Percentiles rank a stretch among this genome's conserved stretches.
Evolutionary conservation across 2,113 vertebrate genomes (phyloP).

Genomic region (Tympanuchus pallidicinctus): DNA sequence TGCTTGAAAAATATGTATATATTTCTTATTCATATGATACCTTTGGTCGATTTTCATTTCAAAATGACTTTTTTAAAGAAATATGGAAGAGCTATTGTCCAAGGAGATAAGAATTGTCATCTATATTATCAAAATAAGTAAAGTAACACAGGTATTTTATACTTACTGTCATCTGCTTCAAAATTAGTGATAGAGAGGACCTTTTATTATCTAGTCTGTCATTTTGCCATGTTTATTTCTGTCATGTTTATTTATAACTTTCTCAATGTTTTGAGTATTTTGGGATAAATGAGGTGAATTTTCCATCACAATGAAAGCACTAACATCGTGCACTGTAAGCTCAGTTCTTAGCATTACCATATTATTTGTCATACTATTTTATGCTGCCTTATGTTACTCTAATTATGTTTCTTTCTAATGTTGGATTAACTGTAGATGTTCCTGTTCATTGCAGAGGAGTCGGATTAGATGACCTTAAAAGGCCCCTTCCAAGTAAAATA

Average conservation of each 20-base stretch:
- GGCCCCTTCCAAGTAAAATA: too few relatives aligned
- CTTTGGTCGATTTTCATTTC: background rate
- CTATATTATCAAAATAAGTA: background rate
- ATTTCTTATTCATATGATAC: background rate
- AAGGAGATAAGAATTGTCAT: background rate
- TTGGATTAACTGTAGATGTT: background rate
- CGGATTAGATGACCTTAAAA: too few relatives aligned
- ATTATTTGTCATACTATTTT: background rate
- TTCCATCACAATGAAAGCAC: background rate
- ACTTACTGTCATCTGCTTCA: background rate
- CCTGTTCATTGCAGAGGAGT: too few relatives aligned
- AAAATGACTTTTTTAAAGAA: background rate
- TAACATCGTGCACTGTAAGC: background rate
- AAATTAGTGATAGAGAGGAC: conserved; percentile 13
- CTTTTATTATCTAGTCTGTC: conserved; percentile 52
- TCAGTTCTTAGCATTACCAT: background rate
- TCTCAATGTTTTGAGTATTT: conserved; percentile 45
- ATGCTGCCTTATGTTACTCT: background rate
- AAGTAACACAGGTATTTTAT: background rate
- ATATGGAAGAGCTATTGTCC: background rate
- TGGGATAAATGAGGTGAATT: background rate
- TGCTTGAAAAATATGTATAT: background rate
- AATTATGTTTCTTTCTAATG: background rate
- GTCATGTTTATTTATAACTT: background rate
- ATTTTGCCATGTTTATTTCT: conserved; percentile 13